Base-by-base conservation (phyloP, 2,113 vertebrate species). In the Tetrax tetrax region DNA sequence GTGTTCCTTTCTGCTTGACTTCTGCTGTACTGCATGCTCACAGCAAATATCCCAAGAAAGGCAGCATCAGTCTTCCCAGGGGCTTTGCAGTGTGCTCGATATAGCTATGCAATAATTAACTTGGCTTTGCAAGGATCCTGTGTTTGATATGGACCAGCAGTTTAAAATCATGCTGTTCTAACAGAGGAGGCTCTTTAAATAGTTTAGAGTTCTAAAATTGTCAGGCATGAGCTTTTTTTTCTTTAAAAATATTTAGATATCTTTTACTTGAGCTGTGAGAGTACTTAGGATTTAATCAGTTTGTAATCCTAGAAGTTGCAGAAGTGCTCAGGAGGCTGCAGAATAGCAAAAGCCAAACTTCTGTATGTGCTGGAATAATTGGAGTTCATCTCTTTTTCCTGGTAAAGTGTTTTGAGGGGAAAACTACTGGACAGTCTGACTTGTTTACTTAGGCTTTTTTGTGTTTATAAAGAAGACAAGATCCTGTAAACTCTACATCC, bases 181-280 rank as follows among this genome's bases (percentile, higher is more conserved):
- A 41, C 2, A 43, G 88, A 60, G 77, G 60, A 86, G 47, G 56
- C 80, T 78, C 82, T 81, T 85, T 63, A 88, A 87, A 90, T 79
- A 83, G 78, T 60, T 86, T 33, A 88, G 85, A 87, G 83, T 86
- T 81, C 77, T 81, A 89, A 92, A 87, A 74, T 87, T 87, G 86
- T 79, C 69, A 82, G 57, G 47, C 72, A 56, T 95, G 82, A 61
- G 85, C 85, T 89, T 64, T 85, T 85, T 92, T 80, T 71, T 45
- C 41, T 65, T 95, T 37, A 78, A 77, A 80, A 91, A 70, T 94
- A 90, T 89, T 87, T 81, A 75, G 51, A 2, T 92, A 61, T 89
- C 77, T 95, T 85, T 93, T 72, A 48, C 56, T 91, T 53, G 65
- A 89, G 43, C 56, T 74, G 68, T 90, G 71, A 60, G 71, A 95